Base-by-base conservation (phyloP, 2,888 invertebrate genomes). In the Cataglyphis cursor region DNA sequence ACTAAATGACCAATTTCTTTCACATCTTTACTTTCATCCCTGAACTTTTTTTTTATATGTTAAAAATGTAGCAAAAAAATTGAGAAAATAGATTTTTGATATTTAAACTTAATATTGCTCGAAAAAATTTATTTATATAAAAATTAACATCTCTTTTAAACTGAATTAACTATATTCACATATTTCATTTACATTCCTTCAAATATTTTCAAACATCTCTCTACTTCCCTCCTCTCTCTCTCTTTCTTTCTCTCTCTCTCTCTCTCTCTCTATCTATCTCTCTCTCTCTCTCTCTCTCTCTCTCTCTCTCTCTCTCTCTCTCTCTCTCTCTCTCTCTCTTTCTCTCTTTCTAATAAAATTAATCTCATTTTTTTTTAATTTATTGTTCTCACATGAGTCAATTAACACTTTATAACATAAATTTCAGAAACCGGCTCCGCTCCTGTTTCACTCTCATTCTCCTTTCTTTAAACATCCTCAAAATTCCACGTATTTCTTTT, bases 371-470 rank as follows among this genome's bases (percentile, higher is more conserved):
- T 21, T 6, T 18, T n/a, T 18, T 18, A 51, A 24, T 24, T 24
- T 6, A 51, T 51, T n/a, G 8, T 75, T 35, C 9, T 41, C n/a
- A 3, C 24, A 35, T 15, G 24, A 70, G 2, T n/a, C 21, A 31
- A 44, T 78, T 5, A 72, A 72, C 12, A n/a, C 18, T 66, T 66
- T 31, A 35, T 9, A 72, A 70, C 28, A 10, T 54, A 10, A 41
- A 41, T 28, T 21, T 28, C 1, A 18, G 54, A 35, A 54, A 54
- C 9, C 54, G 0, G 5, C 1, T 54, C 44, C 78, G 57, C 18
- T 41, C 72, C 70, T 78, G 78, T 18, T 5, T 6, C 41, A 72
- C 24, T 65, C 68, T 15, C 51, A 66, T 18, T 78, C 73, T 44
- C 72, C 59, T n/a, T 76, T 54, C 76, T 54, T 38, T 38, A 24